Evolutionary conservation across 2,797 vertebrate species (phyloP), one percentile per base, ranked within the genome.

Genomic region (Momotus momota): DNA sequence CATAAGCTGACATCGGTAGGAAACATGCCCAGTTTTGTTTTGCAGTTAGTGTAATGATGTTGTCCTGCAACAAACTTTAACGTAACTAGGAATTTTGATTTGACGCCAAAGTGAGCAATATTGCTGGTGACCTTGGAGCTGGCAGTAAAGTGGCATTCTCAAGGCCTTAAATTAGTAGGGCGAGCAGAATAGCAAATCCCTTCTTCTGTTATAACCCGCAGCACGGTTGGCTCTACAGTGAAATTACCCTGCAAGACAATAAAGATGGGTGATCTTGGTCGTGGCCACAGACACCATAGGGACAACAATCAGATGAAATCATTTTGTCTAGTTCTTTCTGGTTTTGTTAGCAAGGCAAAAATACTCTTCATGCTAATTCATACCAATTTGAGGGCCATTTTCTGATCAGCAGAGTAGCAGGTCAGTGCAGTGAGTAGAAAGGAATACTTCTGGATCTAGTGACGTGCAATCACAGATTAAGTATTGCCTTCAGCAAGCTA

Each of bases 61-160:
- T 95, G 93, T 96, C 95, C 93, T 97, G 91, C 95, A 95, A 81
- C 86, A 84, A 90, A 97, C 81, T 78, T 95, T 96, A 96, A 92
- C 91, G 48, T 96, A 94, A 95, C 86, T 94, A 95, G 91, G 78
- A 93, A 43, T 92, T 96, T 97, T 96, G 94, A 97, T 95, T 94
- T 96, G 93, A 97, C 0, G 79, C 95, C 93, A 93, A 94, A 93
- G 86, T 77, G 93, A 96, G 94, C 92, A 95, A 94, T 96, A 95
- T 94, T 96, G 95, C 93, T 97, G 94, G 94, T 95, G 87, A 97
- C 75, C 90, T 96, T 93, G 1, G 38, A 96, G 93, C 96, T 96
- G 96, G 92, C 94, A 96, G 96, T 94, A 95, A 83, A 96, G 96
- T 96, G 96, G 96, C 96, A 95, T 97, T 97, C 96, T 96, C 83